Percentiles rank a stretch among this genome's conserved stretches.
These are phyloP conservation scores for Lepidurus arcticus DNA, from an alignment of 1,140 invertebrate species.

Conservation along the genomic window DNA sequence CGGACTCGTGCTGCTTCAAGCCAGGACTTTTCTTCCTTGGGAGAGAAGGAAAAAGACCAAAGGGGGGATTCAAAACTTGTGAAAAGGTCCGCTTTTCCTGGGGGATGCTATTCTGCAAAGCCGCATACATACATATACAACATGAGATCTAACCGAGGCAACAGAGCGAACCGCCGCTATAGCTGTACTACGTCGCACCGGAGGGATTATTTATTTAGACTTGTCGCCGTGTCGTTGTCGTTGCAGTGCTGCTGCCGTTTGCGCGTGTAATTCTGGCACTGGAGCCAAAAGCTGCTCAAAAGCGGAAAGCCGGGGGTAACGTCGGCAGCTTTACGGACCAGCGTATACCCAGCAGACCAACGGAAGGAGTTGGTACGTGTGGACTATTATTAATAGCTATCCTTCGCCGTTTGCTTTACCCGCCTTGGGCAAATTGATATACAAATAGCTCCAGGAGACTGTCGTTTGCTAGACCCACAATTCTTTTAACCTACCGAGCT, in stretches of 20 bases:
- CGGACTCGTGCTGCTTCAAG: neutral
- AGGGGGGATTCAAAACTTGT: neutral
- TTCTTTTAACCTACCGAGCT: neutral
- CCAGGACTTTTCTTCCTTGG: neutral
- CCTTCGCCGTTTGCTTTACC: conserved; percentile 15
- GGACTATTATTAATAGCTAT: conserved; percentile 19
- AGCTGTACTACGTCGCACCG: conserved; percentile 5
- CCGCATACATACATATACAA: conserved; percentile 19
- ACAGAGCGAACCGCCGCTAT: conserved; percentile 10
- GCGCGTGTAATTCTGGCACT: neutral
- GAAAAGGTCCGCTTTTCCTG: neutral
- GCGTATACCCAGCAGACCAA: neutral
- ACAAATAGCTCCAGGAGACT: conserved; percentile 15
- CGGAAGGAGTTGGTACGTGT: conserved; percentile 9
- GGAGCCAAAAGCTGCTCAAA: neutral
- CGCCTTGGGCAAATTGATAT: neutral
- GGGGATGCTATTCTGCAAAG: conserved; percentile 2
- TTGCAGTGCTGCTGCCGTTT: conserved; percentile 4
- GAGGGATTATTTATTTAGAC: conserved; percentile 22
- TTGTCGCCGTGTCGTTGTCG: conserved; percentile 17
- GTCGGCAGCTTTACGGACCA: conserved; percentile 4
- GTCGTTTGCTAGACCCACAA: neutral
- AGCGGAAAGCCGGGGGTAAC: neutral
- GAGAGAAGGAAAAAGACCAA: neutral
- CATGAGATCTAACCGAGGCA: neutral